A percentile compares a stretch with the other conserved stretches of the same genome.
These are phyloP conservation scores for Catamblyrhynchus diadema DNA, from an alignment of 2,797 vertebrate species.

Conservation along the genomic window DNA sequence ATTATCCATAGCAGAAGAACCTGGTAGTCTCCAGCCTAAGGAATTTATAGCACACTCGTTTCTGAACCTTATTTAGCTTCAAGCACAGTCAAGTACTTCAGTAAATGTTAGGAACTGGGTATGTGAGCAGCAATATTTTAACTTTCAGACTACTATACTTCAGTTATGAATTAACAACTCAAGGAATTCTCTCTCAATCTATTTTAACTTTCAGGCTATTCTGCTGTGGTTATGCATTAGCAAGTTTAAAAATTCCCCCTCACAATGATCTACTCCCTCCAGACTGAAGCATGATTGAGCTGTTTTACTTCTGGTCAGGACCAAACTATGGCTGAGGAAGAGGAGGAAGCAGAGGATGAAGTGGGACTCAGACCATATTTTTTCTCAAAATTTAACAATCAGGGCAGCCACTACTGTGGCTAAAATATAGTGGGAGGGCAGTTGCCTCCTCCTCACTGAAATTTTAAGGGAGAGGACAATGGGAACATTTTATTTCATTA, in stretches of 20 bases:
- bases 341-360: neutral
- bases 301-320: neutral
- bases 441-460: neutral
- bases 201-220: neutral
- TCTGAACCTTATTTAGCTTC: slow-evolving; percentile 20
- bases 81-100: neutral
- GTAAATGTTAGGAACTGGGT: neutral
- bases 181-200: neutral
- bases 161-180: neutral
- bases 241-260: neutral
- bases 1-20: neutral
- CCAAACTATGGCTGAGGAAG: neutral
- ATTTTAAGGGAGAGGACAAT: neutral
- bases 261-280: neutral
- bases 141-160: neutral
- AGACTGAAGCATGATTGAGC: neutral
- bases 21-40: neutral
- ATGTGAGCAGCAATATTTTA: neutral
- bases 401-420: neutral
- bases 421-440: neutral
- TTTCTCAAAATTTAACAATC: neutral
- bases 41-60: slow-evolving; percentile 14
- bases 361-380: neutral
- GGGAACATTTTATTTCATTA: neutral
- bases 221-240: neutral